Base-by-base conservation (phyloP, 2,888 invertebrate species). In the Chrysopilus asiliformis region DNA sequence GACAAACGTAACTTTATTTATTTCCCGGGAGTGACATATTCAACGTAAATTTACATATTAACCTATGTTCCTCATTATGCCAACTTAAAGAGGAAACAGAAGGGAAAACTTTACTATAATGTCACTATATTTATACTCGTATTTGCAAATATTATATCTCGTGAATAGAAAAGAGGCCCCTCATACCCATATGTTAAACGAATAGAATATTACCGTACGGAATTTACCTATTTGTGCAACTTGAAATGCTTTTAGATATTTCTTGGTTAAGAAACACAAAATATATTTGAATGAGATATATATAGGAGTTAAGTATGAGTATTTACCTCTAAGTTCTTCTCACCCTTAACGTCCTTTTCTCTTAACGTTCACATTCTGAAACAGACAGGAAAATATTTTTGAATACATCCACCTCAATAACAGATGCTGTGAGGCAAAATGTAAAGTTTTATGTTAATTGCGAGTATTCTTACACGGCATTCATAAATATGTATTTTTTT, bases 41-140 rank as follows among this genome's bases (percentile, higher is more conserved):
- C 31, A 38, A 38, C 38, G 29, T 16, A 33, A 38, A 38, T 38
- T 38, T 38, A 38, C 38, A 38, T 38, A 38, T 38, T 38, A 38
- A 38, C 38, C 38, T 31, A 22, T 38, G 38, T 38, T 38, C 28
- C 33, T 38, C n/a, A n/a, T n/a, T n/a, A n/a, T n/a, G n/a, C n/a
- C n/a, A n/a, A n/a, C n/a, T n/a, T n/a, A n/a, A n/a, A n/a, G n/a
- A n/a, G n/a, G n/a, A n/a, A n/a, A n/a, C n/a, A n/a, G n/a, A n/a
- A n/a, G n/a, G n/a, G n/a, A n/a, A n/a, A n/a, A n/a, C n/a, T n/a
- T n/a, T n/a, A n/a, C n/a, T n/a, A n/a, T n/a, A n/a, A n/a, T n/a
- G n/a, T n/a, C n/a, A n/a, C n/a, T n/a, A n/a, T n/a, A n/a, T n/a
- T n/a, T n/a, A n/a, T n/a, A n/a, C n/a, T n/a, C n/a, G n/a, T n/a